These are phyloP conservation scores for Exocentrus adspersus DNA, from an alignment of 2,888 invertebrate genomes.

Conservation along the genomic window DNA sequence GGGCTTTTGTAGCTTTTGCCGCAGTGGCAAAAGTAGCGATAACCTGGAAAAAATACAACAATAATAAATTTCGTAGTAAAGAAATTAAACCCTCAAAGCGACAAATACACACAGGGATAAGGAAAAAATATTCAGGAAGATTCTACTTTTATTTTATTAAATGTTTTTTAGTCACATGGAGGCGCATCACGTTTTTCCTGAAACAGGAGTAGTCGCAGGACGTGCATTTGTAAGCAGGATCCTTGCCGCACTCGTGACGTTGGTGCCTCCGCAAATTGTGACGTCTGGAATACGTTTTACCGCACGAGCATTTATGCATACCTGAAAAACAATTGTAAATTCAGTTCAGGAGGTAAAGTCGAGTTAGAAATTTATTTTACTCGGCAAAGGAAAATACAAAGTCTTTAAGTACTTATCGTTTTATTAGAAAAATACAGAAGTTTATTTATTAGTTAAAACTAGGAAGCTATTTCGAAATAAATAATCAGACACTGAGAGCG, in stretches of 20 bases:
- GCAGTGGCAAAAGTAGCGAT: slow-evolving; percentile 35
- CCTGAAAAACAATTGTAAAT: neutral
- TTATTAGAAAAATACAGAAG: neutral
- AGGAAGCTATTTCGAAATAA: no score
- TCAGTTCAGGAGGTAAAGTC: neutral
- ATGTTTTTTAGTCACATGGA: slow-evolving; percentile 37
- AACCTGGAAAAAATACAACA: slow-evolving; percentile 6
- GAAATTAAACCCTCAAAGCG: no score
- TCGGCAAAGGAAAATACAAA: no score
- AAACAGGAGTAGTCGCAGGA: slow-evolving; percentile 40
- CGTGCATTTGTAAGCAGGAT: slow-evolving; percentile 36
- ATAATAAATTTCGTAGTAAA: no score
- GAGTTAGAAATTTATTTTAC: neutral
- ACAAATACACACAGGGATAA: neutral
- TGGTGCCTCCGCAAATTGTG: slow-evolving; percentile 28
- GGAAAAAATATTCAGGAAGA: neutral
- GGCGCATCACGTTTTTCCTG: slow-evolving; percentile 39
- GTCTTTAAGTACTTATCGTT: no score
- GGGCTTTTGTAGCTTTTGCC: slow-evolving; percentile 50
- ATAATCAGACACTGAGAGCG: no score
- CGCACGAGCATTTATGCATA: slow-evolving; percentile 14
- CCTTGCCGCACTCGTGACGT: slow-evolving; percentile 37
- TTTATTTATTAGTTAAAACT: no score
- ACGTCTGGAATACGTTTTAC: slow-evolving; percentile 29
- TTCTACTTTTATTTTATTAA: neutral